Evolutionary conservation across 2,888 invertebrate species (phyloP), one percentile per base, ranked within the genome.

Genomic region (Tupiocoris notatus): DNA sequence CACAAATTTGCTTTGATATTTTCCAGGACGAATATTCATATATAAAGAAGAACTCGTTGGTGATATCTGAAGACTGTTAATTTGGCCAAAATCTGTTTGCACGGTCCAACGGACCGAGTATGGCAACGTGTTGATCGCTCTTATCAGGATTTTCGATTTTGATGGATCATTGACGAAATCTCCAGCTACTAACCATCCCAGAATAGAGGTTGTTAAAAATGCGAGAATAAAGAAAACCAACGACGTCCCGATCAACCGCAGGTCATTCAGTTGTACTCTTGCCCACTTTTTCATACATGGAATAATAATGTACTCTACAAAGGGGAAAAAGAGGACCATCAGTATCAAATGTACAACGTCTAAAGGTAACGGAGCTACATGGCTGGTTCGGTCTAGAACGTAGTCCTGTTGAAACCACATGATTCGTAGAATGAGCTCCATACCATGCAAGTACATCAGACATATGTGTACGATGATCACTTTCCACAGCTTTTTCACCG

Each of bases 391-490:
- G 17, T 22, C 23, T 25, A 63, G 16, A 7, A 17, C 17, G 6
- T 16, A 1, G 17, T 63, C 63, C 25, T 63, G 63, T 23, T 23
- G 63, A 25, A 24, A 63, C 63, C 63, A 63, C 63, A 63, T 23
- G 1, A 25, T 63, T 12, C 63, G 63, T 6, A 63, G 63, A 17
- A 63, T 63, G 23, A 63, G 6, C 18, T 63, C 63, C 63, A 63
- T 24, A 22, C 63, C 63, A 17, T 63, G 63, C 1, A 63, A 63
- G 16, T 17, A 63, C 63, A 63, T 63, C n/a, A 63, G 63, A 17
- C 63, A 63, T 16, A 63, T 24, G 17, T 63, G 16, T 12, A 63
- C 0, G 1, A 63, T 23, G 63, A 63, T 24, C 7, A 63, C 23
- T 22, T 63, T 63, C 23, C n/a, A 63, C 18, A 63, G 16, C 23